Evolutionary conservation across 2,888 invertebrate species (phyloP).

Genomic region (Eristalinus sepulchralis): DNA sequence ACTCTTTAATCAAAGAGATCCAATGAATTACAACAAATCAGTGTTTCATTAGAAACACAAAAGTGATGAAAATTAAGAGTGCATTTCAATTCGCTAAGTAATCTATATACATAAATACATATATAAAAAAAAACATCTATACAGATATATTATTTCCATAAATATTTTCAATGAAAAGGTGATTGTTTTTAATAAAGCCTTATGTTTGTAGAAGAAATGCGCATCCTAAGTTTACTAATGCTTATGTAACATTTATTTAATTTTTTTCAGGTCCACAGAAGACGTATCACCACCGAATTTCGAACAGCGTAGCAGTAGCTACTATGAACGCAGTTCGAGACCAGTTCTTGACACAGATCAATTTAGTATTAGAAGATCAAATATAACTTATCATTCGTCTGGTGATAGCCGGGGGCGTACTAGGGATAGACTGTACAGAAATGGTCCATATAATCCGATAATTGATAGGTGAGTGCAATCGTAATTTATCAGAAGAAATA

Average conservation of each 20-base stretch:
- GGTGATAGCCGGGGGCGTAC: conserved; percentile 79
- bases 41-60: not conserved
- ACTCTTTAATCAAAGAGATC: not conserved
- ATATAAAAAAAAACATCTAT: no score
- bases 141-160: not conserved
- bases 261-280: conserved; percentile 80
- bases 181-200: not conserved
- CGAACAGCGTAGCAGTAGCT: conserved; percentile 80
- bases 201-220: conserved; percentile 1
- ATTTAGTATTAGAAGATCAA: conserved; percentile 76
- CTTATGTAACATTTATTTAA: conserved; percentile 36
- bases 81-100: not conserved
- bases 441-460: conserved; percentile 80
- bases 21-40: not conserved
- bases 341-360: conserved; percentile 77
- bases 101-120: not conserved
- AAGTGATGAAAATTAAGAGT: not conserved
- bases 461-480: conserved; percentile 77
- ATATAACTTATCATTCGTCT: conserved; percentile 74
- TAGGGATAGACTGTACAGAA: conserved; percentile 81
- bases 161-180: conserved; percentile 52
- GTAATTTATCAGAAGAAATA: no score
- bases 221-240: conserved; percentile 37
- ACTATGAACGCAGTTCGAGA: conserved; percentile 81
- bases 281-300: conserved; percentile 81